A percentile compares a stretch with the other conserved stretches of the same genome.
Conservation (phyloP, 2,888 invertebrate species). For the Alentia gelatinosa region DNA sequence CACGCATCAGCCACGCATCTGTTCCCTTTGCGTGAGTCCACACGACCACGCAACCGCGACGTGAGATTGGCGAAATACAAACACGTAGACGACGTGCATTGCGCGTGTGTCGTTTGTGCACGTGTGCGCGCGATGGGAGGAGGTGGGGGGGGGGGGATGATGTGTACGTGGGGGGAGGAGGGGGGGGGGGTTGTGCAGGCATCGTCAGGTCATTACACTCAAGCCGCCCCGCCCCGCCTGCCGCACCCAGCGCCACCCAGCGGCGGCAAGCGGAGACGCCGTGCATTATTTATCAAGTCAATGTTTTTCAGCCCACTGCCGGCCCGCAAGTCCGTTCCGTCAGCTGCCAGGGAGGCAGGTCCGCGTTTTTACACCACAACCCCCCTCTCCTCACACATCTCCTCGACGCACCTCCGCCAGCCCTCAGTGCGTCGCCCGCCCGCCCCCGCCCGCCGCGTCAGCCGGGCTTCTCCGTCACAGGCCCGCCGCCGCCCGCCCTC, state of each 20-base stretch:
- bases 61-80: too few relatives aligned
- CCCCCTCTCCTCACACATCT: not conserved
- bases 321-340: not conserved
- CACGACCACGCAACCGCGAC: too few relatives aligned
- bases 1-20: too few relatives aligned
- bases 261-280: not conserved
- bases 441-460: not conserved
- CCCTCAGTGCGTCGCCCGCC: not conserved
- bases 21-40: too few relatives aligned
- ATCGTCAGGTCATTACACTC: not conserved
- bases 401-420: not conserved
- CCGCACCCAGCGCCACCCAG: not conserved
- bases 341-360: not conserved
- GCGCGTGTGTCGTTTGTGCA: too few relatives aligned
- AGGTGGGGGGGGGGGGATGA: not conserved
- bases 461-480: too few relatives aligned
- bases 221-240: not conserved
- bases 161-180: not conserved
- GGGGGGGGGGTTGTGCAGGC: not conserved
- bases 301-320: slow-evolving; percentile 32
- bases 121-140: not conserved
- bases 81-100: too few relatives aligned
- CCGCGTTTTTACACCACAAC: not conserved
- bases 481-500: too few relatives aligned
- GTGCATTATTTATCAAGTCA: slow-evolving; percentile 42